Base-by-base conservation (phyloP, 2,113 vertebrate genomes). In the Siphamia tubifer region DNA sequence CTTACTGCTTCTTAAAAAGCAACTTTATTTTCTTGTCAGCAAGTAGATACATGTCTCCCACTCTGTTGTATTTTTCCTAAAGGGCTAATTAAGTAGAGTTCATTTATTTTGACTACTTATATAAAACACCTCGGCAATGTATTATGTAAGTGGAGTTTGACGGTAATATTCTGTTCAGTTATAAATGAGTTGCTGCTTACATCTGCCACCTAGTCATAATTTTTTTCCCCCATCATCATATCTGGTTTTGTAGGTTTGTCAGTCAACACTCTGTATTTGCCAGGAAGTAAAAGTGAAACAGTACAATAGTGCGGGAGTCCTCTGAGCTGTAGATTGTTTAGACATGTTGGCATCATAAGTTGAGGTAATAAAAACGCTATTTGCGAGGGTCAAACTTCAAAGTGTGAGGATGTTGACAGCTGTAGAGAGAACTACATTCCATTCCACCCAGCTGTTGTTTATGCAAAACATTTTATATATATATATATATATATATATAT, bases 281-380 rank as follows among this genome's bases (percentile, higher is more conserved):
- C 35, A 34, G 40, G 43, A 39, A 34, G 31, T 31, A 53, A 43
- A 51, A 12, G 5, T n/a, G 8, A 48, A n/a, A n/a, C 36, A 28
- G 24, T 5, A 24, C 15, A 2, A 53, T 35, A 31, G 2, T 32
- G 30, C 15, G 21, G 38, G 42, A 54, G 63, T 68, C 44, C 25
- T 54, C n/a, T 0, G 40, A 36, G 12, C 32, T 79, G 0, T 23
- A 30, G 16, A 48, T 23, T 7, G 16, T 30, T 47, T 39, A 5
- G 28, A 65, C 52, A 35, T 49, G 16, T 31, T 5, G 1, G 48
- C 66, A 49, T 57, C 54, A 44, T 67, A 49, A 53, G 56, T 16
- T 13, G 2, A 47, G 3, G 34, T 49, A 51, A 58, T 54, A 51
- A 17, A 69, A 61, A 35, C 49, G 45, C 65, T 72, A 62, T 65